Conservation (phyloP, 2,797 vertebrate genomes). For the Crocidura indochinensis region DNA sequence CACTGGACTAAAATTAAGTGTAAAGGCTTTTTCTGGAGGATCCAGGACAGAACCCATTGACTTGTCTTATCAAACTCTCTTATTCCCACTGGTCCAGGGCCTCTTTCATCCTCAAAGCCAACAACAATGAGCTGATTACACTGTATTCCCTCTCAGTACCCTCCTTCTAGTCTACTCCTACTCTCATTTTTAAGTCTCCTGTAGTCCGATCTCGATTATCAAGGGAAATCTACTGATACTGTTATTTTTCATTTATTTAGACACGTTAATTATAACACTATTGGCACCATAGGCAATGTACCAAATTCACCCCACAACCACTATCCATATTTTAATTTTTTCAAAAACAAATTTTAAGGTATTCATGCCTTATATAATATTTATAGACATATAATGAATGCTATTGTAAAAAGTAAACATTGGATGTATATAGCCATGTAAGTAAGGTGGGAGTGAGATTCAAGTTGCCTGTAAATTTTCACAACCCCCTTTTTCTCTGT, state of each 20-base stretch:
- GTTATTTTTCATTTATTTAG: no score
- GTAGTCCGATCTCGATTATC: not conserved
- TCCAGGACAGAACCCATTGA: not conserved
- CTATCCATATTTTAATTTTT: not conserved
- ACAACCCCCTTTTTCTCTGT: not conserved
- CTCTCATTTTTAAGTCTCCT: not conserved
- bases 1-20: not conserved
- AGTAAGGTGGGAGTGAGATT: not conserved
- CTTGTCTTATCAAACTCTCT: not conserved
- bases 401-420: slow-evolving; percentile 24
- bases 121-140: not conserved
- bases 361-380: not conserved
- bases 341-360: not conserved
- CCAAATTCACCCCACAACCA: no score
- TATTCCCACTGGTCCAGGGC: not conserved
- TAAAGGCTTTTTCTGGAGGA: not conserved
- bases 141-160: not conserved
- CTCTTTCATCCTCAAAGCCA: not conserved
- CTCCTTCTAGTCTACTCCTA: not conserved
- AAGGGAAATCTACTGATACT: not conserved
- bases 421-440: not conserved
- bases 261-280: no score
- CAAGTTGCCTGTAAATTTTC: not conserved
- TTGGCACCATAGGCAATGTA: no score
- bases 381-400: not conserved